A percentile compares a stretch with the other conserved stretches of the same genome.
Conservation (phyloP, 2,888 invertebrate genomes). For the Limnephilus rhombicus region DNA sequence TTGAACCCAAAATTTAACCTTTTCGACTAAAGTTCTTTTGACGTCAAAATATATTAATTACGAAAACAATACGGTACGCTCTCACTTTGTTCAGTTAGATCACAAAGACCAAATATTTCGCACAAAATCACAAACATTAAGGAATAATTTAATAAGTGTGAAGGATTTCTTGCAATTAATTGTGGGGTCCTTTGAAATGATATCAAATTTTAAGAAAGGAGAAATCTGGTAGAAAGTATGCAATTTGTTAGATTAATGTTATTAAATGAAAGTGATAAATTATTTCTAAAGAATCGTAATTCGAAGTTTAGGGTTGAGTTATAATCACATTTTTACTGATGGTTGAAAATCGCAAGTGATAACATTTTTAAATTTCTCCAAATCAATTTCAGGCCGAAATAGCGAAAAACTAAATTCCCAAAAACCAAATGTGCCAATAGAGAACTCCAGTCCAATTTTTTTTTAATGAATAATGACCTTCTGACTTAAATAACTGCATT, state of each 20-base stretch:
- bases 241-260: neutral
- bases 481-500: too few species aligned
- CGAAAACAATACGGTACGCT: neutral
- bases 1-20: neutral
- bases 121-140: neutral
- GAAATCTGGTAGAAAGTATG: neutral
- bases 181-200: neutral
- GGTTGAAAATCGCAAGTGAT: neutral
- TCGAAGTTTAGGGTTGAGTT: too few species aligned
- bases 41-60: conserved; percentile 14
- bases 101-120: neutral
- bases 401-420: neutral
- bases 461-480: too few species aligned
- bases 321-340: too few species aligned
- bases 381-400: neutral
- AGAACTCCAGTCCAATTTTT: too few species aligned
- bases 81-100: neutral
- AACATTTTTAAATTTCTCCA: too few species aligned
- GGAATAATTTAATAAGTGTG: neutral
- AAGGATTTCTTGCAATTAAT: neutral
- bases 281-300: too few species aligned
- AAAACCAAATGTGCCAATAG: neutral
- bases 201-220: neutral
- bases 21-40: neutral
- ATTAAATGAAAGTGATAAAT: neutral